Base-by-base conservation (phyloP, 2,888 invertebrate genomes). In the Drosophila acutilabella region DNA sequence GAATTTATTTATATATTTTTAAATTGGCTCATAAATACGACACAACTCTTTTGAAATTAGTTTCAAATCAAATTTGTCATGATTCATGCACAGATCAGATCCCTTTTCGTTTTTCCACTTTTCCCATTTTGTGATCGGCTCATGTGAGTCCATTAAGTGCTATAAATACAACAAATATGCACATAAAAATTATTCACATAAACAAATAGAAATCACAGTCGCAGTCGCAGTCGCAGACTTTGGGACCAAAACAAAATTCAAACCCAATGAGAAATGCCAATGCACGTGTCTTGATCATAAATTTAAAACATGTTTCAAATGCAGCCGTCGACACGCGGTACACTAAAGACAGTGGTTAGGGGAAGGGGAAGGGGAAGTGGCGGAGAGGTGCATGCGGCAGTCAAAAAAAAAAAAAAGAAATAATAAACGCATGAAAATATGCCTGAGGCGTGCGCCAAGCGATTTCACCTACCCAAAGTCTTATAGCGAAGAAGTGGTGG, bases 351-450 rank as follows among this genome's bases (percentile, higher is more conserved):
- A 23, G 23, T 20, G 20, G 20, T 1, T 2, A 20, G 44, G 11
- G 7, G 18, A 1, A 14, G 18, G 7, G 20, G 14, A 2, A 7
- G 36, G 4, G 36, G 23, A 7, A 2, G 18, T 6, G n/a, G 33
- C 1, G 33, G 14, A n/a, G 64, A 26, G 30, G 11, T 23, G 16
- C n/a, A 10, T 53, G 2, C 13, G 59, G 38, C 80, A 69, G 84
- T 71, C 84, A 23, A 23, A 23, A 23, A 23, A 23, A 20, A 73
- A 79, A 71, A 78, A 72, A 72, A 52, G 70, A 78, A 57, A 80
- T 89, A 82, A 82, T 87, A 89, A 89, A 87, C 88, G 88, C 89
- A 82, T 82, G 89, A 84, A 82, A 89, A 82, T 82, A 82, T 82
- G 88, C 82, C 71, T 45, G 71, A 78, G 88, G 89, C 82, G 89